Evolutionary conservation across 2,888 invertebrate genomes (phyloP), one percentile per base, ranked within the genome.

Genomic region (Suillia variegata): DNA sequence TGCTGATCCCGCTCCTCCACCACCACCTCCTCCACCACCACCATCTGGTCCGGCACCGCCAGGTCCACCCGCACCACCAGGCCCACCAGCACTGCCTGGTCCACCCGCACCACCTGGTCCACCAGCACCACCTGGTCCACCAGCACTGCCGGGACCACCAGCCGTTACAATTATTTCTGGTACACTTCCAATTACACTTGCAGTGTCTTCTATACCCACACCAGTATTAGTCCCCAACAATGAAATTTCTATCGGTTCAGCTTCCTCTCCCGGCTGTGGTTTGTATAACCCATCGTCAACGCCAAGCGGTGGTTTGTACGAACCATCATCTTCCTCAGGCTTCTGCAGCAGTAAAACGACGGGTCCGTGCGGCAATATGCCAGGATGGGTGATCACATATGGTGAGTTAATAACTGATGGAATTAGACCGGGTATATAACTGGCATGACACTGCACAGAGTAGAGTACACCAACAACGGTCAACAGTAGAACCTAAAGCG

Each of bases 21-120:
- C 75, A n/a, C 77, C 75, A 13, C 45, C 61, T 1, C 71, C 76
- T 13, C 74, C 72, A 2, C 66, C 70, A 8, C 65, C 75, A 4
- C 73, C 77, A 2, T 56, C 62, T 51, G 21, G 72, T 1, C 73
- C 73, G 1, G 67, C 74, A 1, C 70, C 76, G 0, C 75, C 75
- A 17, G 55, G 76, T 0, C 70, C 74, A 1, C 69, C 69, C 3
- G 67, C 69, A 2, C 67, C 64, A 26, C 69, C 64, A 5, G 24
- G 62, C 2, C 67, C 69, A 0, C 70, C 71, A 0, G 60, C 65
- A 4, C 69, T 74, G 13, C 77, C 75, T 13, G 34, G 61, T 1
- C 70, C 76, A 12, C 74, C 71, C 1, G 67, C 69, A 12, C 64
- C 74, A 4, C 74, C 77, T 2, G 66, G 62, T 12, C 64, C 64